Conservation (phyloP, 2,113 vertebrate species). For the Eira barbara region DNA sequence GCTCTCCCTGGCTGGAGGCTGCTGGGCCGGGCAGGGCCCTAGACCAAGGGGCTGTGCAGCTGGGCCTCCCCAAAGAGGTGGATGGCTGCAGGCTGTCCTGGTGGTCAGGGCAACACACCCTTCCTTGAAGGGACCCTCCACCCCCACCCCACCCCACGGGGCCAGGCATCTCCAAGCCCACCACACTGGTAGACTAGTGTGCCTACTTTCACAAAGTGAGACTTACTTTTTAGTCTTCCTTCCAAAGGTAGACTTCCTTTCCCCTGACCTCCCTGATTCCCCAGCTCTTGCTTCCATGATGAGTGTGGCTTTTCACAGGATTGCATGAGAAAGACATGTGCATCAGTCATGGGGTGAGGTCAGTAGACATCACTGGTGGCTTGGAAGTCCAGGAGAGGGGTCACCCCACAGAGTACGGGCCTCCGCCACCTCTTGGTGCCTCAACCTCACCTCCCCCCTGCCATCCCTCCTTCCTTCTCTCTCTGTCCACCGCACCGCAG, state of each 20-base stretch:
- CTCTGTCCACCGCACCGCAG: background rate
- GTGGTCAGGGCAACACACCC: background rate
- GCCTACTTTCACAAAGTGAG: background rate
- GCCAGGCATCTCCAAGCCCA: no score
- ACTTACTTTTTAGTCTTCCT: background rate
- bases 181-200: background rate
- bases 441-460: no score
- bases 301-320: background rate
- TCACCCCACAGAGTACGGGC: background rate
- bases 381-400: background rate
- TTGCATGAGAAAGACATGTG: background rate
- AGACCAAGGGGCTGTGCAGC: background rate
- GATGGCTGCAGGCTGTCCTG: no score
- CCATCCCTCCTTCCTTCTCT: background rate
- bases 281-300: background rate
- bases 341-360: rapidly evolving
- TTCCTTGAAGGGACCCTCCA: background rate
- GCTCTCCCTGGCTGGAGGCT: no score
- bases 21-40: background rate
- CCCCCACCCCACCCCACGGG: rapidly evolving
- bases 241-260: background rate
- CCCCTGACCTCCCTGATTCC: background rate
- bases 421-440: rapidly evolving
- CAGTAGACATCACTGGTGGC: background rate
- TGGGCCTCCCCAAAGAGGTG: background rate